Evolutionary conservation across 2,888 invertebrate genomes (phyloP).

Genomic region (Asteroscopus sphinx): DNA sequence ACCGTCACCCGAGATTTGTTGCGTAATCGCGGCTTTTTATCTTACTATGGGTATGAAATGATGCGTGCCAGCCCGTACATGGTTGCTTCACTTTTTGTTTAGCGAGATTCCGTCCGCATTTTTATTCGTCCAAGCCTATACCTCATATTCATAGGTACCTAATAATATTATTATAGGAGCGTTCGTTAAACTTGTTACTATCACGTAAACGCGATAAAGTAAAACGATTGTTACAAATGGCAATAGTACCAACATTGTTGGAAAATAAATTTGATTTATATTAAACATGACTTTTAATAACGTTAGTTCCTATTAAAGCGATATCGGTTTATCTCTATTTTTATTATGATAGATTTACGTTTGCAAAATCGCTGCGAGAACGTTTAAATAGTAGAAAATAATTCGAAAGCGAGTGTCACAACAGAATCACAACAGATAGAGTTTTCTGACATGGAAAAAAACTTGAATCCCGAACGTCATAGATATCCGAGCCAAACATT

Average conservation of each 20-base stretch:
- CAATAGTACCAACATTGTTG: constrained; percentile 37
- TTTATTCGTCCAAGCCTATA: too few species aligned
- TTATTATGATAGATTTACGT: constrained; percentile 18
- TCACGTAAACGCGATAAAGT: constrained; percentile 51
- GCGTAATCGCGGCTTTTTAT: too few species aligned
- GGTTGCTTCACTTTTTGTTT: too few species aligned
- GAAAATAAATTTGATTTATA: constrained; percentile 27
- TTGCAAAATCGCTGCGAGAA: constrained; percentile 9
- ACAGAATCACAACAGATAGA: constrained; percentile 23
- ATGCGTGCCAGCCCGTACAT: too few species aligned
- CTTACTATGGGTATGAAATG: too few species aligned
- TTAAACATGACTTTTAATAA: constrained; percentile 20
- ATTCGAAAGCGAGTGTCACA: constrained; percentile 18
- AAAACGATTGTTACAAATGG: constrained; percentile 31
- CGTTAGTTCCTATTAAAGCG: background rate
- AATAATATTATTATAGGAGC: constrained; percentile 11
- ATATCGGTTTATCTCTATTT: constrained; percentile 9
- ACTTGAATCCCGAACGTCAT: constrained; percentile 11
- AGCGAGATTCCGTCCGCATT: too few species aligned
- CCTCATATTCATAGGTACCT: constrained; percentile 4
- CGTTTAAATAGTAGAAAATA: constrained; percentile 15
- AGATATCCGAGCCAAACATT: too few species aligned
- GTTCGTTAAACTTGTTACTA: constrained; percentile 26
- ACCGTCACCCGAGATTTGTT: too few species aligned
- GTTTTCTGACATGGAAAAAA: constrained; percentile 20